Percentiles rank a stretch among this genome's conserved stretches.
phyloP scores from a whole-genome alignment of 2,888 invertebrate genomes.

The Elysia crispata region DNA sequence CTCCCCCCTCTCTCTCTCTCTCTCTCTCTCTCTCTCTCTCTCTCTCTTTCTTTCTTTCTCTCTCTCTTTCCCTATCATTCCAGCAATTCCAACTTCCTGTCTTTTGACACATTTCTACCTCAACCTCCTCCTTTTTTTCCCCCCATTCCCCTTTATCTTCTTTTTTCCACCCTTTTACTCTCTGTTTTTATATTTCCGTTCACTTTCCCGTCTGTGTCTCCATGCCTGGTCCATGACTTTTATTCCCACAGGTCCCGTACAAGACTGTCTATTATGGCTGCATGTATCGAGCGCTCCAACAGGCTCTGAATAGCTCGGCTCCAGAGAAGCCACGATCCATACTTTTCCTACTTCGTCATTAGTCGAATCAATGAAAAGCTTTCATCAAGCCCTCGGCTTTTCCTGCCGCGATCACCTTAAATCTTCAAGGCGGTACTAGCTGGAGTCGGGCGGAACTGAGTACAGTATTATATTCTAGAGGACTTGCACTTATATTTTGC shows the following conservation, averaged over 20 bases:
- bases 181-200: constrained; percentile 6
- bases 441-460: too few relatives aligned
- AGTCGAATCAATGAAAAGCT: too few relatives aligned
- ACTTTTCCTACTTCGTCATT: too few relatives aligned
- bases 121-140: neutral
- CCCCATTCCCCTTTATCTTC: neutral
- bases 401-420: too few relatives aligned
- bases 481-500: too few relatives aligned
- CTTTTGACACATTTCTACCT: neutral
- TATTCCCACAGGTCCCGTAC: neutral
- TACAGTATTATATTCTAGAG: too few relatives aligned
- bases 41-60: neutral
- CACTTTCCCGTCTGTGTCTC: neutral
- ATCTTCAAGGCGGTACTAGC: too few relatives aligned
- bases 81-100: neutral
- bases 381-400: too few relatives aligned
- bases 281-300: too few relatives aligned
- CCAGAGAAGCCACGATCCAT: too few relatives aligned
- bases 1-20: neutral
- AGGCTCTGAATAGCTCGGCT: too few relatives aligned
- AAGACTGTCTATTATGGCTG: too few relatives aligned
- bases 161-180: neutral
- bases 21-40: constrained; percentile 17
- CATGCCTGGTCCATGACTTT: neutral
- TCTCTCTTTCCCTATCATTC: neutral